These are phyloP conservation scores for Gryon sp. DNA, from an alignment of 1,140 invertebrate genomes.

Conservation along the genomic window DNA sequence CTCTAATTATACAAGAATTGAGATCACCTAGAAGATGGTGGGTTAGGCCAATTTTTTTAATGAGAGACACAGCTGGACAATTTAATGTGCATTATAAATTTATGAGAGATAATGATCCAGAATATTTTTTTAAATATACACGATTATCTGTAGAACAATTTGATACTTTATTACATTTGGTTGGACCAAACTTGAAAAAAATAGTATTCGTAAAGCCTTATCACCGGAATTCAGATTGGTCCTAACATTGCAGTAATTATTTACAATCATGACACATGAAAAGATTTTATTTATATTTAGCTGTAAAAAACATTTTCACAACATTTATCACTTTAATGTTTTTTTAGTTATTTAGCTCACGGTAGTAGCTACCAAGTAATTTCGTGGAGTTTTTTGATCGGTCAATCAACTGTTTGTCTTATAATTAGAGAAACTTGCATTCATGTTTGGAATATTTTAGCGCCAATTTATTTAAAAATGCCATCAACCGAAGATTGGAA, in stretches of 20 bases:
- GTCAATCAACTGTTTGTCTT: neutral
- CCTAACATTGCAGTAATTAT: no score
- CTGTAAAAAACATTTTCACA: no score
- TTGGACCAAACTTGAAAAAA: neutral
- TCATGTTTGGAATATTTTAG: neutral
- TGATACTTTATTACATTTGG: neutral
- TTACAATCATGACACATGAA: no score
- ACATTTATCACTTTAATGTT: no score
- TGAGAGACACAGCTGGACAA: neutral
- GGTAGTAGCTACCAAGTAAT: neutral
- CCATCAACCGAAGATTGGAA: neutral
- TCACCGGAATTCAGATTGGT: neutral
- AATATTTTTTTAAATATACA: neutral
- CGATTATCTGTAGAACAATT: neutral
- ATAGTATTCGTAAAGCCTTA: neutral
- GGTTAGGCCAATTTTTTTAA: neutral
- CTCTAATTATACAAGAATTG: no score
- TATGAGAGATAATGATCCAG: neutral
- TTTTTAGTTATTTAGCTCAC: neutral
- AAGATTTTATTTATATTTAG: no score
- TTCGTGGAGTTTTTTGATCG: neutral
- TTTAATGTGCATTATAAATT: neutral
- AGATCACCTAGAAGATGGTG: neutral
- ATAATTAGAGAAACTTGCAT: neutral
- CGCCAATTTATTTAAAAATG: neutral